phyloP scores from a whole-genome alignment of 2,113 vertebrate genomes.

The Misgurnus anguillicaudatus region DNA sequence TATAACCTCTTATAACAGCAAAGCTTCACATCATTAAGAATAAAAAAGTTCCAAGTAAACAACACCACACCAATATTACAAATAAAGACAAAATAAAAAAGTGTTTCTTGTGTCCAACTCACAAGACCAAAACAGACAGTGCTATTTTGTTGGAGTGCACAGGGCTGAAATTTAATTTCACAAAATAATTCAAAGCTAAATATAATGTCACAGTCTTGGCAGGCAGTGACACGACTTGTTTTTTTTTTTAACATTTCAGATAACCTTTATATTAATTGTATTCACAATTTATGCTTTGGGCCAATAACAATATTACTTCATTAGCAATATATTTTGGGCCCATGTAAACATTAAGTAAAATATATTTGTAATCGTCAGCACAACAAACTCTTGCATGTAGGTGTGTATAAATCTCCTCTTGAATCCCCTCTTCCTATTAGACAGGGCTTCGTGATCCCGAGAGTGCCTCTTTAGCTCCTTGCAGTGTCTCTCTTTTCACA shows the following conservation, averaged over 20 bases:
- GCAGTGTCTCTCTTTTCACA: constrained; percentile 93
- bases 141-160: neutral
- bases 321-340: neutral
- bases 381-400: neutral
- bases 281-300: neutral
- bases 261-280: neutral
- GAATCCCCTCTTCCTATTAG: constrained; percentile 62
- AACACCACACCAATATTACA: constrained; percentile 24
- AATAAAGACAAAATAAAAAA: neutral
- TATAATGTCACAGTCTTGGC: constrained; percentile 1
- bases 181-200: neutral
- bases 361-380: neutral
- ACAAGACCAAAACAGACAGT: neutral
- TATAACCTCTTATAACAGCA: neutral
- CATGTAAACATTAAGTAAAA: neutral
- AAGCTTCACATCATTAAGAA: neutral
- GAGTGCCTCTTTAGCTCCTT: constrained; percentile 89
- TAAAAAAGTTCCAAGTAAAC: constrained; percentile 14
- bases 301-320: neutral
- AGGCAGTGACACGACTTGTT: neutral
- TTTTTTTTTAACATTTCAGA: neutral
- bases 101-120: neutral
- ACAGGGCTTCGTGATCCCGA: constrained; percentile 79
- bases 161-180: constrained; percentile 1
- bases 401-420: neutral